These are phyloP conservation scores for Pedetes capensis DNA, from an alignment of 2,113 vertebrate species.

Conservation along the genomic window DNA sequence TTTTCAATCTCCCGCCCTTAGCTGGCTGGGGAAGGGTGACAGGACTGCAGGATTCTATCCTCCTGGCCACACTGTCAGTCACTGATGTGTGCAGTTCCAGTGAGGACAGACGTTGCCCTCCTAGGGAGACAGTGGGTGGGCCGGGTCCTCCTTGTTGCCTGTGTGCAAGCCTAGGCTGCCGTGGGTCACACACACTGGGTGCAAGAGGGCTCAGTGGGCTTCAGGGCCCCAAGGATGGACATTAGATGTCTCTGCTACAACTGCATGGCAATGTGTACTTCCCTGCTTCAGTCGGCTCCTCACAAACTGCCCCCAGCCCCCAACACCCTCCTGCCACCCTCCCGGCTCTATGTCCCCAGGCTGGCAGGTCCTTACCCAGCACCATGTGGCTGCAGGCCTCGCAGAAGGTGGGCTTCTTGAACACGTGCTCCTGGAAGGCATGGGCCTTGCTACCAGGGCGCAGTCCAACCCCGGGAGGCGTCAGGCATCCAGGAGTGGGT, in stretches of 20 bases:
- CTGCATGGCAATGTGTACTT: fast-evolving
- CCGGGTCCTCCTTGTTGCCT: background rate
- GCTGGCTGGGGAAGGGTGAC: background rate
- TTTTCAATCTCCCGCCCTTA: background rate
- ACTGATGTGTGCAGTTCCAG: background rate
- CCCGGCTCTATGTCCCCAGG: too few species aligned
- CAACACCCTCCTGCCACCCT: too few species aligned
- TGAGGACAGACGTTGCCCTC: background rate
- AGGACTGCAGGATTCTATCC: background rate
- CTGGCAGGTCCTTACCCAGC: slow-evolving; percentile 99
- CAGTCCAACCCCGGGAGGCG: slow-evolving; percentile 86
- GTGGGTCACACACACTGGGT: background rate
- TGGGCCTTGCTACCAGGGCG: slow-evolving; percentile 87
- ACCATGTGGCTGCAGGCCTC: slow-evolving; percentile 99
- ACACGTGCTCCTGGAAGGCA: slow-evolving; percentile 96
- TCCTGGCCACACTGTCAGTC: background rate
- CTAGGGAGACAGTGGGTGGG: background rate
- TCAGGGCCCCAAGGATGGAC: background rate
- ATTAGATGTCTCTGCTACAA: background rate
- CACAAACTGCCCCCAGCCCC: too few species aligned
- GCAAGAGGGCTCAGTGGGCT: too few species aligned
- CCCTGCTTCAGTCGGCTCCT: too few species aligned
- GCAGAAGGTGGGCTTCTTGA: slow-evolving; percentile 99
- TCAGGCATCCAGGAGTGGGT: slow-evolving; percentile 84
- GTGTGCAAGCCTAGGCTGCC: background rate